phyloP scores from a whole-genome alignment of 2,113 vertebrate genomes.

The Chaenogobius annularis region DNA sequence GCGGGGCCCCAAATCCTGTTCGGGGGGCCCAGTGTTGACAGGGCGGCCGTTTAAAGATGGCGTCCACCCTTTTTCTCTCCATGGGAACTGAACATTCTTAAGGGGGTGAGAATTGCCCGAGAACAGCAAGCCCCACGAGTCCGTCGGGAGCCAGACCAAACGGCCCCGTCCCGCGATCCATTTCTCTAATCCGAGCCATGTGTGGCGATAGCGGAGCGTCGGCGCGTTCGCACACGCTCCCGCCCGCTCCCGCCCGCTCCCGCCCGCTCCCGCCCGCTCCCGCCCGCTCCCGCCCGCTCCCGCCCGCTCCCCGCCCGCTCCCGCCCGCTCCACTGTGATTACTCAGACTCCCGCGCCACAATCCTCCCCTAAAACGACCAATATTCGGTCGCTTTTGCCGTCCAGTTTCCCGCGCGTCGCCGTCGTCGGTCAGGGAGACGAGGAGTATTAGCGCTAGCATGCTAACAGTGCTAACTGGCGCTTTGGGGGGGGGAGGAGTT shows the following conservation, averaged over 20 bases:
- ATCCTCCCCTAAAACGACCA: slow-evolving; percentile 38
- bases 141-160: slow-evolving; percentile 61
- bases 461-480: slow-evolving; percentile 30
- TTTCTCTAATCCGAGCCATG: slow-evolving; percentile 77
- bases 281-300: slow-evolving; percentile 12
- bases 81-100: slow-evolving; percentile 67
- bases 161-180: slow-evolving; percentile 64
- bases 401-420: slow-evolving; percentile 32
- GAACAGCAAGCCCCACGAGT: slow-evolving; percentile 70
- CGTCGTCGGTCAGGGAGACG: slow-evolving; percentile 29
- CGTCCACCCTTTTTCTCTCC: background rate
- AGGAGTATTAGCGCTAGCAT: slow-evolving; percentile 18
- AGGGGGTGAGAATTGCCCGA: slow-evolving; percentile 66
- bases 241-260: slow-evolving; percentile 3
- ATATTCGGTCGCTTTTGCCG: slow-evolving; percentile 30
- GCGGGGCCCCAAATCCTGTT: slow-evolving; percentile 36
- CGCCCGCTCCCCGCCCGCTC: slow-evolving; percentile 6
- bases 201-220: slow-evolving; percentile 73
- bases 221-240: slow-evolving; percentile 25
- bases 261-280: slow-evolving; percentile 12
- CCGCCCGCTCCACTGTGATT: slow-evolving; percentile 37
- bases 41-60: slow-evolving; percentile 49
- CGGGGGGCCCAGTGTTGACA: slow-evolving; percentile 56
- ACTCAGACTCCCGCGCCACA: slow-evolving; percentile 13
- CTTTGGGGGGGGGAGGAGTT: background rate